Conservation (phyloP, 1,140 invertebrate genomes). For the Micrasema minimum region DNA sequence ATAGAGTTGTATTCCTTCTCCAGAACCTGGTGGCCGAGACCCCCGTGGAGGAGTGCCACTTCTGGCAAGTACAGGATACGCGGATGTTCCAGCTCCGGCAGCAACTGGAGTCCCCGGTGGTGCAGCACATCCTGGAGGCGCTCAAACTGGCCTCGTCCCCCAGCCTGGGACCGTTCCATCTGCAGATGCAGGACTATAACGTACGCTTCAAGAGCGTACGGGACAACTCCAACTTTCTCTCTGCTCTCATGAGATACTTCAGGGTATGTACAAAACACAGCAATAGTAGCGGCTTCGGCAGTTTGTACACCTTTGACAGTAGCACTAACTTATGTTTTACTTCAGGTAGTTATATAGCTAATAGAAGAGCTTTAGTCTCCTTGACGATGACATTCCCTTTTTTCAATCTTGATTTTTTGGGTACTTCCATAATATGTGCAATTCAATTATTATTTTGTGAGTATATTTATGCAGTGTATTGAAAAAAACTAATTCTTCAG, state of each 20-base stretch:
- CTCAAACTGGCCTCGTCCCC: slow-evolving; percentile 56
- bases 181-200: slow-evolving; percentile 68
- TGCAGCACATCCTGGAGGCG: slow-evolving; percentile 69
- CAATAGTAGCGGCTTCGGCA: no score
- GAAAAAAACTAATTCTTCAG: no score
- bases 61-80: slow-evolving; percentile 83
- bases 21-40: slow-evolving; percentile 73
- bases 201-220: slow-evolving; percentile 80
- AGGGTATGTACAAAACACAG: no score
- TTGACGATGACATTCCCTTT: no score
- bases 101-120: slow-evolving; percentile 78
- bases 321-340: background rate
- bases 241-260: slow-evolving; percentile 82
- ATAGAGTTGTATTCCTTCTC: slow-evolving; percentile 58
- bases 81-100: slow-evolving; percentile 81
- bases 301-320: background rate
- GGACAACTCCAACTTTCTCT: slow-evolving; percentile 87
- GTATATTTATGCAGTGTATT: no score
- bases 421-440: no score
- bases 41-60: slow-evolving; percentile 84
- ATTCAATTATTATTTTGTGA: no score
- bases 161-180: slow-evolving; percentile 53
- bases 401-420: no score
- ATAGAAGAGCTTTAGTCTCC: no score
- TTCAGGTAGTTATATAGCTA: no score